A percentile compares a stretch with the other conserved stretches of the same genome.
phyloP scores from a whole-genome alignment of 2,888 invertebrate species.

The Himalopsyche kuldschensis region DNA sequence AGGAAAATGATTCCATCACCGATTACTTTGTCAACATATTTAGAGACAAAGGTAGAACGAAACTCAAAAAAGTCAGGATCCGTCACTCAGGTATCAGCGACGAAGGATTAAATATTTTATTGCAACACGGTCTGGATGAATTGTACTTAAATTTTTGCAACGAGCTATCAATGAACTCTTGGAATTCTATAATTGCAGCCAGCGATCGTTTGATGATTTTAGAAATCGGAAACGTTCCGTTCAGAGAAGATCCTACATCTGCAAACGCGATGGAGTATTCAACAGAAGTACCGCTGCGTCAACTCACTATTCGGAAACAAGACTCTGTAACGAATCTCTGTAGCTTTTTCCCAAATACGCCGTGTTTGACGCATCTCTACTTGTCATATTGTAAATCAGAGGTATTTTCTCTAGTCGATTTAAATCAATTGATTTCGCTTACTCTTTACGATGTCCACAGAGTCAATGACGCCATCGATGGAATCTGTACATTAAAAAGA shows the following conservation, averaged over 20 bases:
- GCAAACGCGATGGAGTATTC: neutral
- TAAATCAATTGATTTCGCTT: constrained; percentile 72
- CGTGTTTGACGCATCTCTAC: constrained; percentile 69
- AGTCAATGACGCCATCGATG: constrained; percentile 63
- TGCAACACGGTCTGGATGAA: constrained; percentile 73
- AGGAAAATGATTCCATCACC: constrained; percentile 60
- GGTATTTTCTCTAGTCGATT: constrained; percentile 44
- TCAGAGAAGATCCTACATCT: neutral
- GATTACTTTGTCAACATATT: constrained; percentile 74
- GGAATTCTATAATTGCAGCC: constrained; percentile 69
- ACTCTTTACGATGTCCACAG: constrained; percentile 80
- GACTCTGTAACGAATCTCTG: constrained; percentile 55
- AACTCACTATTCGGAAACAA: constrained; percentile 62
- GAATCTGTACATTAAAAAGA: constrained; percentile 61
- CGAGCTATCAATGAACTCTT: constrained; percentile 63
- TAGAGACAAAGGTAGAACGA: constrained; percentile 66
- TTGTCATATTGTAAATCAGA: constrained; percentile 63
- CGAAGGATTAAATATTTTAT: constrained; percentile 67
- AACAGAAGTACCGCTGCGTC: constrained; percentile 51
- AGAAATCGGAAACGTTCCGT: constrained; percentile 64
- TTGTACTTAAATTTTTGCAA: constrained; percentile 77
- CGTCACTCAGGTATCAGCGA: constrained; percentile 73
- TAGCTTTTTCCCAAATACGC: constrained; percentile 62
- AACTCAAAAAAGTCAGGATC: constrained; percentile 69
- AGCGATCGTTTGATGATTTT: constrained; percentile 71